These are phyloP conservation scores for Gobius niger DNA, from an alignment of 2,113 vertebrate species.

Conservation along the genomic window DNA sequence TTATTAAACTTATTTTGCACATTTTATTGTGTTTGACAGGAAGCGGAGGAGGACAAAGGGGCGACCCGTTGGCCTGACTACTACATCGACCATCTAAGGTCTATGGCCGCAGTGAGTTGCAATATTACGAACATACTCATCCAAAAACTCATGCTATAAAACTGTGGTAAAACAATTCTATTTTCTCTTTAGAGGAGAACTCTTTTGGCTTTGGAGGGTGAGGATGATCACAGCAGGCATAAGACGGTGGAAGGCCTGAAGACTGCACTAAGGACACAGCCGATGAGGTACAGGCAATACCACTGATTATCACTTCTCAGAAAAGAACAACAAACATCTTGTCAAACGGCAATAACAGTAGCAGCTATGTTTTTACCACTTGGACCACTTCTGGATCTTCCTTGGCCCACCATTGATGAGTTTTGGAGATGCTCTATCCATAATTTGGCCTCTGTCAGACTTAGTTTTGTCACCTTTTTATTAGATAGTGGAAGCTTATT, in stretches of 20 bases:
- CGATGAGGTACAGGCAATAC: slow-evolving; percentile 82
- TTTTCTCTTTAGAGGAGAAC: slow-evolving; percentile 80
- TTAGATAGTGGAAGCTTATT: too few relatives aligned
- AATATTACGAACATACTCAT: background rate
- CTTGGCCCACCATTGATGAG: too few relatives aligned
- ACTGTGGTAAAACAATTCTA: background rate
- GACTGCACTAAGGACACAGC: slow-evolving; percentile 91
- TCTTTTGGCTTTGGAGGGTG: slow-evolving; percentile 82
- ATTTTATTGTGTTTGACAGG: slow-evolving; percentile 68
- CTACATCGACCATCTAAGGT: slow-evolving; percentile 93
- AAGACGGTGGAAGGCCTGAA: slow-evolving; percentile 88
- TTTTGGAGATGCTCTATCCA: too few relatives aligned
- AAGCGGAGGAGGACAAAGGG: slow-evolving; percentile 90
- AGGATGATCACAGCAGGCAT: slow-evolving; percentile 85
- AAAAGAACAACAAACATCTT: too few relatives aligned
- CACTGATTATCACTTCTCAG: too few relatives aligned
- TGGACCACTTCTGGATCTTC: too few relatives aligned
- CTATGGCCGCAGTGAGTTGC: slow-evolving; percentile 89
- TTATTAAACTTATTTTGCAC: background rate
- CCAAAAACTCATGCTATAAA: too few relatives aligned
- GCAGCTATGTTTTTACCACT: too few relatives aligned
- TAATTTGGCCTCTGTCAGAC: too few relatives aligned
- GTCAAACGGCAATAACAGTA: too few relatives aligned
- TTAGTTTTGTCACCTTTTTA: too few relatives aligned
- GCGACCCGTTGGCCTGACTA: slow-evolving; percentile 91